phyloP scores from a whole-genome alignment of 1,140 invertebrate genomes.

The Littorina saxatilis region DNA sequence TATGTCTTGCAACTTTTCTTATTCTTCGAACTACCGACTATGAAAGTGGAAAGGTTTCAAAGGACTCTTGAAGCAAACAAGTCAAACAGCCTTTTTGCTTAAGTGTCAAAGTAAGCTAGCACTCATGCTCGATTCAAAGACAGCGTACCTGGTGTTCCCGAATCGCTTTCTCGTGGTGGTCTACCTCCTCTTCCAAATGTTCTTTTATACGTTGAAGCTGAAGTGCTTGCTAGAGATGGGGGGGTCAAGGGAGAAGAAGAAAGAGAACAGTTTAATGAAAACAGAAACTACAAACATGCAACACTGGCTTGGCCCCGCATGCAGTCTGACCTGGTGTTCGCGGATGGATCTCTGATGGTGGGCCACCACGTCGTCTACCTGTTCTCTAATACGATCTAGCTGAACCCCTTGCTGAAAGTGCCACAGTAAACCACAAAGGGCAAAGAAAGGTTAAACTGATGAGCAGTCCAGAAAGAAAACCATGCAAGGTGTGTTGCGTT shows the following conservation, averaged over 20 bases:
- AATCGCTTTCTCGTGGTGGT: constrained; percentile 30
- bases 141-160: constrained; percentile 31
- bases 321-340: background rate
- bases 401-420: background rate
- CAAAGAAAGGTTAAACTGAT: background rate
- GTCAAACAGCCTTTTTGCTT: no score
- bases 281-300: background rate
- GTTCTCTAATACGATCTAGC: background rate
- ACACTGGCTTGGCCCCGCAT: background rate
- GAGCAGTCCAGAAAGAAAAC: background rate
- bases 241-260: background rate
- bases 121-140: background rate
- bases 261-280: background rate
- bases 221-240: constrained; percentile 18
- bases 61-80: no score
- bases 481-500: background rate
- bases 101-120: background rate
- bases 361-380: background rate
- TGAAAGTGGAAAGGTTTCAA: no score
- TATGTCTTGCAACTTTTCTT: no score
- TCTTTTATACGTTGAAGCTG: constrained; percentile 32
- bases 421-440: background rate
- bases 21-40: no score
- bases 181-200: constrained; percentile 37
- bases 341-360: background rate